A percentile compares a stretch with the other conserved stretches of the same genome.
These are phyloP conservation scores for Hirundichthys speculiger DNA, from an alignment of 2,113 vertebrate genomes.

Conservation along the genomic window DNA sequence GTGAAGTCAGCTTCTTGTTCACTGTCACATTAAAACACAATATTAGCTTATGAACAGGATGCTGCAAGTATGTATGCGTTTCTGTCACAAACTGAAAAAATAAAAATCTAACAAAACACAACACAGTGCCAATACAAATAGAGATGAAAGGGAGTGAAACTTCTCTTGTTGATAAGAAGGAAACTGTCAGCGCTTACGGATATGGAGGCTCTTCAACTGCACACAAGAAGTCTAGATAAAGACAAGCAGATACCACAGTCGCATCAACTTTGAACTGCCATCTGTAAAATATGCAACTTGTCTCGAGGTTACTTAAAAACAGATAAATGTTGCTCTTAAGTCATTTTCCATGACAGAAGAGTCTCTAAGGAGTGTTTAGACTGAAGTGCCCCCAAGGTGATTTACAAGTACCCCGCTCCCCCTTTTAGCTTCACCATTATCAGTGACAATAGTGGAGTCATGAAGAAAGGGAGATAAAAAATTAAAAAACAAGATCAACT, in stretches of 20 bases:
- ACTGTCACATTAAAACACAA: slow-evolving; percentile 47
- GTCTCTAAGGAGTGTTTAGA: slow-evolving; percentile 13
- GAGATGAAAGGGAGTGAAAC: neutral
- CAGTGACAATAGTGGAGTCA: slow-evolving; percentile 36
- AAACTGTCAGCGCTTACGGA: slow-evolving; percentile 67
- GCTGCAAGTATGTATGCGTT: neutral
- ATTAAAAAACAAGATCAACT: neutral
- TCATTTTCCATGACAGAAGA: slow-evolving; percentile 42
- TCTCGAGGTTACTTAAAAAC: slow-evolving; percentile 23
- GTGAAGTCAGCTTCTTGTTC: slow-evolving; percentile 74
- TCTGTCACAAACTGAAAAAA: neutral
- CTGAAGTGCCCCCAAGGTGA: slow-evolving; percentile 14
- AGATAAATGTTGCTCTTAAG: slow-evolving; percentile 23
- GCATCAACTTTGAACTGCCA: slow-evolving; percentile 17
- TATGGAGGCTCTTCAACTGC: slow-evolving; percentile 68
- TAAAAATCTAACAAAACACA: neutral
- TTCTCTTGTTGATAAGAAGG: slow-evolving; percentile 8
- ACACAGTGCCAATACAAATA: neutral
- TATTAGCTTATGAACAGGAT: neutral
- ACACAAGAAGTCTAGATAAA: slow-evolving; percentile 62
- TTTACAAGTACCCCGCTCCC: too few relatives aligned
- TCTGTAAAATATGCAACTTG: slow-evolving; percentile 2
- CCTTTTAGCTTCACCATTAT: slow-evolving; percentile 38
- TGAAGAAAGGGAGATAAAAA: slow-evolving; percentile 13
- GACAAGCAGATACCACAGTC: slow-evolving; percentile 39